Percentiles rank a stretch among this genome's conserved stretches.
These are phyloP conservation scores for Drosophila setifemur DNA, from an alignment of 1,140 invertebrate genomes.

Conservation along the genomic window DNA sequence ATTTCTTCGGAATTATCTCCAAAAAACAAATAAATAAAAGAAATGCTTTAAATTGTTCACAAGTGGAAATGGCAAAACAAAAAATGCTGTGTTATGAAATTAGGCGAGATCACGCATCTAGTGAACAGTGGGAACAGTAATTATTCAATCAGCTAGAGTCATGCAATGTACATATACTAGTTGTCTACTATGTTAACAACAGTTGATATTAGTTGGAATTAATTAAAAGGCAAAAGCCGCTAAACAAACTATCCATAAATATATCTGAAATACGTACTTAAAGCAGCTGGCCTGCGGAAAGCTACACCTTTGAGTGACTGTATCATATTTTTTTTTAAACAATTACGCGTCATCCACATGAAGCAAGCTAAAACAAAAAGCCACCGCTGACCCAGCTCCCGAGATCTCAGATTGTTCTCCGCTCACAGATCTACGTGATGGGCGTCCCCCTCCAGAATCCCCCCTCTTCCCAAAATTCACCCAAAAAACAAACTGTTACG, in stretches of 20 bases:
- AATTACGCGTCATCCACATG: constrained; percentile 27
- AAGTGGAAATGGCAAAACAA: background rate
- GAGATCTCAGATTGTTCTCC: constrained; percentile 23
- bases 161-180: too few relatives aligned
- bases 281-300: too few relatives aligned
- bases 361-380: constrained; percentile 6
- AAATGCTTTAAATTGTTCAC: constrained; percentile 8
- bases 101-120: constrained; percentile 9
- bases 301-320: too few relatives aligned
- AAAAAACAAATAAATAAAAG: background rate
- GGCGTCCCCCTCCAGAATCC: background rate
- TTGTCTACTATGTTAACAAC: too few relatives aligned
- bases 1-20: background rate
- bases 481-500: constrained; percentile 29
- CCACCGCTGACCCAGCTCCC: constrained; percentile 22
- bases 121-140: background rate
- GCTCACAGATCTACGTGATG: constrained; percentile 22
- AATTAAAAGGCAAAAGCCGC: too few relatives aligned
- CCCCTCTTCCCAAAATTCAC: background rate
- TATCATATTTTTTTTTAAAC: constrained; percentile 27
- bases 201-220: too few relatives aligned
- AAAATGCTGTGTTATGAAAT: background rate
- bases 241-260: too few relatives aligned
- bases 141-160: background rate
- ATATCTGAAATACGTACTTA: too few relatives aligned